phyloP scores from a whole-genome alignment of 92 coral and sea anemone species.

The Zoanthus gigantus region DNA sequence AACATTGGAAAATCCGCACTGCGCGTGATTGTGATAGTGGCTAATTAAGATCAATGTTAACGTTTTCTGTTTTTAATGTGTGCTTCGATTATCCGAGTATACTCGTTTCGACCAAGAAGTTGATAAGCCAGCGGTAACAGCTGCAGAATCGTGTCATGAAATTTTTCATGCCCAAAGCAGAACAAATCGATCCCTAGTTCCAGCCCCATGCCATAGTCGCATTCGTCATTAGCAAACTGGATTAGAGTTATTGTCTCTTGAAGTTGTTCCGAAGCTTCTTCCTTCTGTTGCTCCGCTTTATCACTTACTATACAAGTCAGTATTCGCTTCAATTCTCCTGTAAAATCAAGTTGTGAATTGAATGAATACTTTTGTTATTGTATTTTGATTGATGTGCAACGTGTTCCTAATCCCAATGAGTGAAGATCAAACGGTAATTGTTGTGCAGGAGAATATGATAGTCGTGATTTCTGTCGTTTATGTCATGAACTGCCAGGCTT shows the following conservation, averaged over 20 bases:
- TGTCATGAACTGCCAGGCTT: neutral
- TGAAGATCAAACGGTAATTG: neutral
- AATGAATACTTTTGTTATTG: neutral
- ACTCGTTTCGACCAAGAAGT: constrained; percentile 77
- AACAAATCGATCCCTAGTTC: constrained; percentile 94
- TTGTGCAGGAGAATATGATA: neutral
- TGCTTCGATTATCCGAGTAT: constrained; percentile 77
- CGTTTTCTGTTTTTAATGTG: constrained; percentile 82
- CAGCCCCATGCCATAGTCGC: constrained; percentile 99
- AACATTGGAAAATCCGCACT: no score
- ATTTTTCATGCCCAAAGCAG: constrained; percentile 92
- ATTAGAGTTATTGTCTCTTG: constrained; percentile 92
- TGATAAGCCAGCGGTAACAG: constrained; percentile 90
- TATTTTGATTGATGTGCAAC: neutral
- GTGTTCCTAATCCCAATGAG: no score
- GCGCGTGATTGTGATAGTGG: no score
- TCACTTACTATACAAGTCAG: constrained; percentile 75
- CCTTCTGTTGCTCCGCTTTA: constrained; percentile 74
- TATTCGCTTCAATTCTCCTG: constrained; percentile 88
- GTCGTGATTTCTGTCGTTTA: neutral
- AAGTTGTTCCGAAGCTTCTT: constrained; percentile 86
- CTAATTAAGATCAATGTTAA: neutral
- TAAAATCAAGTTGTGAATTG: constrained; percentile 10
- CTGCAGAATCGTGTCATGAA: constrained; percentile 79
- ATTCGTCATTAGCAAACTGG: constrained; percentile 99